These are phyloP conservation scores for Bucorvus abyssinicus DNA, from an alignment of 2,797 vertebrate genomes.

Conservation along the genomic window DNA sequence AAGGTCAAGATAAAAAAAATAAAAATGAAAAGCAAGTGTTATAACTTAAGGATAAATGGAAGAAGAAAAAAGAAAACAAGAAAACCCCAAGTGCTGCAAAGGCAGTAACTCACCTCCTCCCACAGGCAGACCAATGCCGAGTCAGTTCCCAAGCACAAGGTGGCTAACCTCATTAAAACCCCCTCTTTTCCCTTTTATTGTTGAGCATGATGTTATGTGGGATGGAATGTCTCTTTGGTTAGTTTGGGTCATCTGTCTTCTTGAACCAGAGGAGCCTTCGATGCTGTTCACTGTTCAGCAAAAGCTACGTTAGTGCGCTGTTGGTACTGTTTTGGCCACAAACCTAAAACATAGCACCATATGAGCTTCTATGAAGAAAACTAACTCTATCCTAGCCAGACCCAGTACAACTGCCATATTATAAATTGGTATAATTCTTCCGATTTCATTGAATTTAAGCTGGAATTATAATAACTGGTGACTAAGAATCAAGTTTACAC, in stretches of 20 bases:
- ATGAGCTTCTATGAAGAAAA: background rate
- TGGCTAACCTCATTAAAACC: background rate
- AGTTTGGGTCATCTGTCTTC: background rate
- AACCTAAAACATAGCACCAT: background rate
- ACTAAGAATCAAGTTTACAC: background rate
- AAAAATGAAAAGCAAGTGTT: background rate
- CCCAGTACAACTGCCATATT: background rate
- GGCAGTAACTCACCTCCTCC: background rate
- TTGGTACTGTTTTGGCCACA: background rate
- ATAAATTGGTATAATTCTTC: background rate
- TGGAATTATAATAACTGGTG: background rate
- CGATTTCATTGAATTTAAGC: background rate
- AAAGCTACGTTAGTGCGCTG: background rate
- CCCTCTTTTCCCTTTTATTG: background rate
- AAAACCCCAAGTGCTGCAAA: fast-evolving
- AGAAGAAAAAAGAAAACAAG: background rate
- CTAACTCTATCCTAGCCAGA: background rate
- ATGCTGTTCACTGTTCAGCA: background rate
- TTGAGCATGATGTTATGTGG: background rate
- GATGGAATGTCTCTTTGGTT: background rate
- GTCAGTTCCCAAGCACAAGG: background rate
- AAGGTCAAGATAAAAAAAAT: background rate
- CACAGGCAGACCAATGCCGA: background rate
- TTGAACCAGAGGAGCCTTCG: background rate
- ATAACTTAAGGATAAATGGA: background rate